Percentiles rank a stretch among this genome's conserved stretches.
phyloP scores from a whole-genome alignment of 1,140 invertebrate genomes.

The Pseudomyrmex concolor region DNA sequence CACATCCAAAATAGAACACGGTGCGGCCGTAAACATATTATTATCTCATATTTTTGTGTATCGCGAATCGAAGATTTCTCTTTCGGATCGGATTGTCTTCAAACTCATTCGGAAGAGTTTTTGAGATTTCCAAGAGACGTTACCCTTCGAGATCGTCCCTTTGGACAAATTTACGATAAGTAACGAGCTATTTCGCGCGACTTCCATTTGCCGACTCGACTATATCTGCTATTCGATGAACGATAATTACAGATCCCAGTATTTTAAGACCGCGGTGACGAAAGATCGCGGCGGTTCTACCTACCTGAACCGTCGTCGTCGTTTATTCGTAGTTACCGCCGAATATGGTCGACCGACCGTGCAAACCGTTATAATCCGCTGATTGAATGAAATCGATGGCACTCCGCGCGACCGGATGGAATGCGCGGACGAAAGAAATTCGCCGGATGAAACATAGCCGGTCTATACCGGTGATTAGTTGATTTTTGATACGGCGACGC shows the following conservation, averaged over 20 bases:
- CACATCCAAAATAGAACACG: constrained; percentile 20
- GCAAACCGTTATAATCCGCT: constrained; percentile 67
- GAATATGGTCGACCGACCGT: constrained; percentile 66
- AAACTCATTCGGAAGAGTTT: background rate
- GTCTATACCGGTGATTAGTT: constrained; percentile 52
- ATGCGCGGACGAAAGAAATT: constrained; percentile 50
- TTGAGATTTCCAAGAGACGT: background rate
- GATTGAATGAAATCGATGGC: constrained; percentile 68
- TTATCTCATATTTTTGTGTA: constrained; percentile 31
- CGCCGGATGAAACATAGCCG: constrained; percentile 40
- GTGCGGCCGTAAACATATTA: background rate
- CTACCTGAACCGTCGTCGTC: background rate
- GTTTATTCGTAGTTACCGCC: constrained; percentile 64
- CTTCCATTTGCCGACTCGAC: constrained; percentile 35
- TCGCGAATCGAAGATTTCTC: constrained; percentile 24
- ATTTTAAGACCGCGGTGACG: constrained; percentile 40
- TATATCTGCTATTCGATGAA: constrained; percentile 1
- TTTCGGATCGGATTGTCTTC: constrained; percentile 6
- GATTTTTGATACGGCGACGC: constrained; percentile 19
- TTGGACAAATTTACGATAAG: constrained; percentile 32
- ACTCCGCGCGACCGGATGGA: constrained; percentile 30
- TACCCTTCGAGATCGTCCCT: background rate
- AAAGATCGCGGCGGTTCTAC: constrained; percentile 40
- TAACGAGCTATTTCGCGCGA: constrained; percentile 54
- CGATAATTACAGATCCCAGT: constrained; percentile 60